phyloP scores from a whole-genome alignment of 2,888 invertebrate genomes.

The Aethes cnicana region DNA sequence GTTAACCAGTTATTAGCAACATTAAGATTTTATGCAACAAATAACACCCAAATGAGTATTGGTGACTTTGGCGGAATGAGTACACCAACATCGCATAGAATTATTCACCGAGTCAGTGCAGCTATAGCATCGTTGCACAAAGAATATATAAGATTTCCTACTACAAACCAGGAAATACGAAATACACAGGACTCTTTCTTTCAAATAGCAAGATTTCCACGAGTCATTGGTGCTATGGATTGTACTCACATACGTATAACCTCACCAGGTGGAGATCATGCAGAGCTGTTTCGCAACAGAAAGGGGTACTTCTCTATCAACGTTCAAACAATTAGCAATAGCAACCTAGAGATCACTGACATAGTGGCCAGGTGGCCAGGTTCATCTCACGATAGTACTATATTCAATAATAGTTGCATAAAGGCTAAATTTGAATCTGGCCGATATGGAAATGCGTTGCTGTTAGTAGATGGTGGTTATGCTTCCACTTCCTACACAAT shows the following conservation, averaged over 20 bases:
- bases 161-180: too few relatives aligned
- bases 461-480: constrained; percentile 35
- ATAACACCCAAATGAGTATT: too few relatives aligned
- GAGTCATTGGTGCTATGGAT: constrained; percentile 18
- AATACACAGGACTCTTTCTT: too few relatives aligned
- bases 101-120: too few relatives aligned
- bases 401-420: constrained; percentile 30
- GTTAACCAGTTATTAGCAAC: too few relatives aligned
- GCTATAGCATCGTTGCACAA: too few relatives aligned
- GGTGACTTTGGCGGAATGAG: too few relatives aligned
- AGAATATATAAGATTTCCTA: too few relatives aligned
- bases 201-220: constrained; percentile 12
- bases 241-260: constrained; percentile 29
- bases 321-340: constrained; percentile 28
- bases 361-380: constrained; percentile 30
- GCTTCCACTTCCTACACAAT: constrained; percentile 27
- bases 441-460: constrained; percentile 25
- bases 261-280: constrained; percentile 28
- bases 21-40: too few relatives aligned
- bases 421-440: constrained; percentile 30
- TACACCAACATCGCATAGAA: too few relatives aligned
- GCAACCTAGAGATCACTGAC: constrained; percentile 26
- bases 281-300: constrained; percentile 31
- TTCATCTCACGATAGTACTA: constrained; percentile 29
- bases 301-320: constrained; percentile 33